Conservation (phyloP, 2,797 vertebrate species). For the Chromis chromis region DNA sequence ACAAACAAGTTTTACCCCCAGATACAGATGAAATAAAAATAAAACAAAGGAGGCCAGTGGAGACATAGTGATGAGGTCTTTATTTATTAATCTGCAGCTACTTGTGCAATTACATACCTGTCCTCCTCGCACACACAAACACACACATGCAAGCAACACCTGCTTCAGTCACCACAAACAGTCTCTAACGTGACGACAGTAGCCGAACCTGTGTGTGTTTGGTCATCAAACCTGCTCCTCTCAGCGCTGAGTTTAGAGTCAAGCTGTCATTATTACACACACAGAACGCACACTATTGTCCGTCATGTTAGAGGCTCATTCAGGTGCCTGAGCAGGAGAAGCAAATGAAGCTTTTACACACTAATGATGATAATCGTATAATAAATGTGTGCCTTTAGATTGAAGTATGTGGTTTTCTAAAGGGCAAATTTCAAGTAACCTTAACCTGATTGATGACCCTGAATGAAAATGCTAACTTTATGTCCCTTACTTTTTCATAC, state of each 20-base stretch:
- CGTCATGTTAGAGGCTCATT: constrained; percentile 21
- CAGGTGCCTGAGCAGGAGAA: constrained; percentile 21
- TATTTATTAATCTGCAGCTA: constrained; percentile 41
- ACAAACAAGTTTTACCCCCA: not conserved
- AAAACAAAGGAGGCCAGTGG: not conserved
- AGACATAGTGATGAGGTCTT: constrained; percentile 24
- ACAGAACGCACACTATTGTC: constrained; percentile 6
- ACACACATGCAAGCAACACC: not conserved
- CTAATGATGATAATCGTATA: not conserved
- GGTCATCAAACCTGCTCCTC: constrained; percentile 83
- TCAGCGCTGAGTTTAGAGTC: constrained; percentile 81
- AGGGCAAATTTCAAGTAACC: constrained; percentile 35
- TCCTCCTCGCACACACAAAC: not conserved
- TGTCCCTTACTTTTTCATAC: constrained; percentile 31
- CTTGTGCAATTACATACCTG: not conserved
- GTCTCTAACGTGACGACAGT: constrained; percentile 16
- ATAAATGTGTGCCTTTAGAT: constrained; percentile 8
- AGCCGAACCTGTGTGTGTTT: constrained; percentile 48
- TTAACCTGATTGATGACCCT: constrained; percentile 23
- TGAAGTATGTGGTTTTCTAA: not conserved
- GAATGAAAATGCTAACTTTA: constrained; percentile 50
- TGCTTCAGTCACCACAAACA: constrained; percentile 32
- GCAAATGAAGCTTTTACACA: constrained; percentile 20
- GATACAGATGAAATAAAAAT: not conserved
- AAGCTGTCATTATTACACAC: constrained; percentile 84